Conservation (phyloP, 2,888 invertebrate genomes). For the Cordilura impudica region DNA sequence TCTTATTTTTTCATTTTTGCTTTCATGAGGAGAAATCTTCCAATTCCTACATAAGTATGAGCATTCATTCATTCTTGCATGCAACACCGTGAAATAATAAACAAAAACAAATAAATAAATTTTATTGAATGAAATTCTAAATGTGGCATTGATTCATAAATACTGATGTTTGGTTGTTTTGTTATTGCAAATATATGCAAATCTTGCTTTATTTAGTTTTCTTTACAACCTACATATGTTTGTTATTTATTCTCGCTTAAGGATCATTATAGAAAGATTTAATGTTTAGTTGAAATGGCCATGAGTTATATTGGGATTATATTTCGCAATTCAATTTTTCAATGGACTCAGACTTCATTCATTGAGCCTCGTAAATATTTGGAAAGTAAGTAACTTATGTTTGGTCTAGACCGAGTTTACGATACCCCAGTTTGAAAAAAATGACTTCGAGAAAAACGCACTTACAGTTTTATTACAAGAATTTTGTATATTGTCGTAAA, state of each 20-base stretch:
- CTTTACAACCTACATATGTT: constrained; percentile 66
- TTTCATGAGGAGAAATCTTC: constrained; percentile 23
- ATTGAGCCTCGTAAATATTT: no score
- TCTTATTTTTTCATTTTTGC: constrained; percentile 4
- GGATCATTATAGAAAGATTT: constrained; percentile 50
- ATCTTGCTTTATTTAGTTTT: constrained; percentile 19
- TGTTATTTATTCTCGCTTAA: constrained; percentile 37
- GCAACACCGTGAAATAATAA: constrained; percentile 47
- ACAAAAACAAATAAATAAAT: constrained; percentile 65
- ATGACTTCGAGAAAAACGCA: no score
- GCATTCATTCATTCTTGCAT: constrained; percentile 22
- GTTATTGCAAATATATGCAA: constrained; percentile 64
- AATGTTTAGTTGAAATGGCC: constrained; percentile 50
- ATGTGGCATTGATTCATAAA: constrained; percentile 76
- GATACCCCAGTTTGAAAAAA: no score
- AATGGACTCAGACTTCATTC: background rate
- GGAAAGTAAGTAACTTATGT: no score
- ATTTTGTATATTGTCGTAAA: no score
- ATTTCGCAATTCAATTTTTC: constrained; percentile 30
- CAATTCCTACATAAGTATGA: background rate
- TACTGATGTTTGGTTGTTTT: constrained; percentile 62
- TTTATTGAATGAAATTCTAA: constrained; percentile 75
- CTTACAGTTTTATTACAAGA: no score
- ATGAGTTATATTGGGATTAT: constrained; percentile 47
- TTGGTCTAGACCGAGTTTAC: no score